Evolutionary conservation across 2,113 vertebrate species (phyloP).

Genomic region (Vidua chalybeata): DNA sequence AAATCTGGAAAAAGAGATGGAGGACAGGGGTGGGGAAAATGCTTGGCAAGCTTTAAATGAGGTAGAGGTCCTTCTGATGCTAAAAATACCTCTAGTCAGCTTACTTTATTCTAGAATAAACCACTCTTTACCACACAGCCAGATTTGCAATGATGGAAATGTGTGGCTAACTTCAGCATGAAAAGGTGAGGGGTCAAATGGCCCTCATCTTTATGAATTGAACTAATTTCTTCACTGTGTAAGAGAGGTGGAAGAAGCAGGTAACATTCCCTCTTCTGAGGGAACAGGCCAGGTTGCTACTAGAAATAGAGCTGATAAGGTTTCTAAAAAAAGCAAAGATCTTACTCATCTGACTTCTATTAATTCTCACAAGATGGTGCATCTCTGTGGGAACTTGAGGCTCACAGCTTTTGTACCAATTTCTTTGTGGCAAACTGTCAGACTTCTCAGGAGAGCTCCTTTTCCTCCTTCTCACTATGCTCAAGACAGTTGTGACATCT

Average conservation of each 20-base stretch:
- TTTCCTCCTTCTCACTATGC: background rate
- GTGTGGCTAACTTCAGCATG: background rate
- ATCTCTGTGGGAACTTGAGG: background rate
- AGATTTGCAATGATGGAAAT: background rate
- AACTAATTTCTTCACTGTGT: background rate
- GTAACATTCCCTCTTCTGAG: background rate
- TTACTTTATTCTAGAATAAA: background rate
- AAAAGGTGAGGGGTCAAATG: background rate
- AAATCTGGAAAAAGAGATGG: background rate
- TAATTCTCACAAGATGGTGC: background rate
- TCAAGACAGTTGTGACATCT: background rate
- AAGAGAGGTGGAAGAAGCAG: background rate
- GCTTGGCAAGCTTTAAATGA: background rate
- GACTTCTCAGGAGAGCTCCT: background rate
- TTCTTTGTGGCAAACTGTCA: background rate
- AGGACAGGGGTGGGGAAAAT: rapidly evolving
- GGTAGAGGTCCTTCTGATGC: background rate
- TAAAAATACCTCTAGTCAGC: background rate
- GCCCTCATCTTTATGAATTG: rapidly evolving
- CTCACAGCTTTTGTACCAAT: background rate
- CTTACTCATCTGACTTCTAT: rapidly evolving
- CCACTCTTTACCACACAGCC: background rate
- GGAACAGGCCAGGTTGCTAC: background rate
- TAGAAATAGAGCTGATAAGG: background rate
- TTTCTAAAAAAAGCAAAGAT: background rate